These are phyloP conservation scores for Muricea muricata DNA, from an alignment of 92 coral and sea anemone genomes.

Conservation along the genomic window DNA sequence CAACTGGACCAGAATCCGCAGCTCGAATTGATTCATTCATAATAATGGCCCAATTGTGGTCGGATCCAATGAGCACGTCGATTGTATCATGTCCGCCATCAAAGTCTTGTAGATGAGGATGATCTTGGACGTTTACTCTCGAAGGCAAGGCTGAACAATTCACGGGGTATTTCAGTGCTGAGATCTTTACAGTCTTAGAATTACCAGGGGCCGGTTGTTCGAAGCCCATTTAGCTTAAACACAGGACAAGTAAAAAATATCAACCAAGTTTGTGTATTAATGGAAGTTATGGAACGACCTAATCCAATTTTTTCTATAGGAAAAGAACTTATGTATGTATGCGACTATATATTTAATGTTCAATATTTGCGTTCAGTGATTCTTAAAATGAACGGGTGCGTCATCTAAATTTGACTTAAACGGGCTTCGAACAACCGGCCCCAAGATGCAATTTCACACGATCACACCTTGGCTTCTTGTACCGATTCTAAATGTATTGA, in stretches of 20 bases:
- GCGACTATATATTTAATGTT: too few species aligned
- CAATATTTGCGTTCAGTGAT: too few species aligned
- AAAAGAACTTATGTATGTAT: too few species aligned
- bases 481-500: not conserved
- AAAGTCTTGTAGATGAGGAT: not conserved
- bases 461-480: slow-evolving; percentile 6
- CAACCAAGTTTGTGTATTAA: too few species aligned
- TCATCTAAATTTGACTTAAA: too few species aligned
- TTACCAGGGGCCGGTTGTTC: not conserved
- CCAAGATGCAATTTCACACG: not conserved
- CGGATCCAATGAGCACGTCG: slow-evolving; percentile 19
- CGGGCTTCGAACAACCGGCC: too few species aligned
- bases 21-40: not conserved
- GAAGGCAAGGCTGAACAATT: slow-evolving; percentile 12
- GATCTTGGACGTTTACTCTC: not conserved
- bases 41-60: slow-evolving; percentile 9
- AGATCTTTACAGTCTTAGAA: not conserved
- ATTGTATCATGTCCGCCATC: not conserved
- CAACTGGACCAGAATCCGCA: slow-evolving; percentile 1
- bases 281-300: too few species aligned
- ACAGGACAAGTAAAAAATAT: too few species aligned
- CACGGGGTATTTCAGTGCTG: slow-evolving; percentile 7
- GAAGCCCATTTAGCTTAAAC: too few species aligned
- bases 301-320: too few species aligned
- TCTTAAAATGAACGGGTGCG: too few species aligned